A percentile compares a stretch with the other conserved stretches of the same genome.
These are phyloP conservation scores for Orchestes rusci DNA, from an alignment of 2,888 invertebrate species.

Conservation along the genomic window DNA sequence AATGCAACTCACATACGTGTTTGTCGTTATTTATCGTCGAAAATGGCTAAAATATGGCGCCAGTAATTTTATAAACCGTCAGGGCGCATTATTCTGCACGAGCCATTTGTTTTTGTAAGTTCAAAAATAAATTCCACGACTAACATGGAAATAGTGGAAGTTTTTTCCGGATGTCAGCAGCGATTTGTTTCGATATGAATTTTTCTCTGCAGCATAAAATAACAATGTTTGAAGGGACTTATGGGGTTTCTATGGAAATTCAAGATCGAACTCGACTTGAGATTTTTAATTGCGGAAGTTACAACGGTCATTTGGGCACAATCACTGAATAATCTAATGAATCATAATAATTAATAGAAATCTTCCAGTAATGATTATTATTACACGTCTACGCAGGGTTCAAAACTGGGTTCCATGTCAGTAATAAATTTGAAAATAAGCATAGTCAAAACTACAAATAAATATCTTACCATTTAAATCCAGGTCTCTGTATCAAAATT, in stretches of 20 bases:
- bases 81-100: slow-evolving; percentile 26
- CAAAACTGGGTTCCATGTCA: too few species aligned
- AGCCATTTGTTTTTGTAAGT: slow-evolving; percentile 27
- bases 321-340: too few species aligned
- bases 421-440: too few species aligned
- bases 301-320: too few species aligned
- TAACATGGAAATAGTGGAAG: slow-evolving; percentile 25
- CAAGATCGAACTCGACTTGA: too few species aligned
- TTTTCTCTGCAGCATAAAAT: slow-evolving; percentile 19
- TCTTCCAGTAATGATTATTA: too few species aligned
- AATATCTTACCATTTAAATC: too few species aligned
- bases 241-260: slow-evolving; percentile 16
- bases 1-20: slow-evolving; percentile 28
- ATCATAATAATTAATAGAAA: too few species aligned
- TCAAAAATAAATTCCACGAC: slow-evolving; percentile 25
- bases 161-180: slow-evolving; percentile 22
- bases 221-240: slow-evolving; percentile 12
- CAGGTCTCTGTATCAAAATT: too few species aligned
- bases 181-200: slow-evolving; percentile 18
- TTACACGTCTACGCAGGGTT: too few species aligned
- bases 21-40: slow-evolving; percentile 27
- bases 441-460: too few species aligned
- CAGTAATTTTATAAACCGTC: slow-evolving; percentile 28
- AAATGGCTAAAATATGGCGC: slow-evolving; percentile 28
- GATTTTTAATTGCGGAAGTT: too few species aligned